These are phyloP conservation scores for Bactericera cockerelli DNA, from an alignment of 1,140 invertebrate genomes.

Conservation along the genomic window DNA sequence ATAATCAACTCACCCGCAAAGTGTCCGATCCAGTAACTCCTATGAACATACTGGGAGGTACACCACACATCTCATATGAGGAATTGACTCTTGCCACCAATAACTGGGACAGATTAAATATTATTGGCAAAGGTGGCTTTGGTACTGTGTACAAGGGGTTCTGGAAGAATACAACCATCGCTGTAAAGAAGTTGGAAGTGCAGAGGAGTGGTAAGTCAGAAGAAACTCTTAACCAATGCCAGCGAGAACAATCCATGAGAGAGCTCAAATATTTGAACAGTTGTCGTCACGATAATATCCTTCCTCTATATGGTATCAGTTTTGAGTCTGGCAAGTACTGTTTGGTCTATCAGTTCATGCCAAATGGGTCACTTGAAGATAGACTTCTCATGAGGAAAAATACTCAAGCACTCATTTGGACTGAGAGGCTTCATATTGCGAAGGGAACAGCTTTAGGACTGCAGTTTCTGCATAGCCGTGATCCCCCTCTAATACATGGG, in stretches of 20 bases:
- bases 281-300: constrained; percentile 82
- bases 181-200: constrained; percentile 65
- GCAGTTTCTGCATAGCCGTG: constrained; percentile 73
- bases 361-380: constrained; percentile 80
- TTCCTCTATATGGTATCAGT: constrained; percentile 79
- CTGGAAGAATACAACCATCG: constrained; percentile 80
- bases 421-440: constrained; percentile 59
- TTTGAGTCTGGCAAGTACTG: constrained; percentile 56
- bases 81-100: constrained; percentile 67
- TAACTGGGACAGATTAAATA: constrained; percentile 50
- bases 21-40: constrained; percentile 6
- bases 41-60: constrained; percentile 33
- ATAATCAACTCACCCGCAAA: background rate
- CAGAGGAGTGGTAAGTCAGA: constrained; percentile 27
- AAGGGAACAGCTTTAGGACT: constrained; percentile 75
- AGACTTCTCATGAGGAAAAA: constrained; percentile 40
- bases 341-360: constrained; percentile 85
- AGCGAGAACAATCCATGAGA: constrained; percentile 54
- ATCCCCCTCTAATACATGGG: constrained; percentile 76
- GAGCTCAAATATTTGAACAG: constrained; percentile 65
- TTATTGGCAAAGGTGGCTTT: constrained; percentile 81
- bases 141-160: constrained; percentile 80
- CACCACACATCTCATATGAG: constrained; percentile 51
- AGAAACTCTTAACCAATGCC: constrained; percentile 26
- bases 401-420: constrained; percentile 51